Base-by-base conservation (phyloP, 2,113 vertebrate genomes). In the Bombycilla garrulus region DNA sequence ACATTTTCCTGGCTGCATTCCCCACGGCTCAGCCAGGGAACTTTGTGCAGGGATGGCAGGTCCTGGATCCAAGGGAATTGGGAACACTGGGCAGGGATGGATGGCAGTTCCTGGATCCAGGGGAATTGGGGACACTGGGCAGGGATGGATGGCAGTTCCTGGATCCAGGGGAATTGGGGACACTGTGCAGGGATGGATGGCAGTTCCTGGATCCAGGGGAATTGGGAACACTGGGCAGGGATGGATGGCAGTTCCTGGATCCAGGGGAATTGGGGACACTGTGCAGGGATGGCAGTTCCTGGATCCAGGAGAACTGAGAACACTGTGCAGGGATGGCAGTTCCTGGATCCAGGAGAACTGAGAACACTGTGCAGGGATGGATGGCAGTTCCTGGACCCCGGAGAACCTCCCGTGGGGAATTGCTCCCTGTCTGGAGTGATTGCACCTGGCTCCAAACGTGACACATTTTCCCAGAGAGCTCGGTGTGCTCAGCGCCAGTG, bases 11-110 rank as follows among this genome's bases (percentile, higher is more conserved):
- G 19, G 60, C 84, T 47, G 23, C 24, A 5, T 28, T 54, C 21
- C 44, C 35, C 1, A 1, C 23, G 20, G 22, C 61, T 81, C 47
- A 50, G 36, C 47, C 67, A 25, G 0, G 0, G 35, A 51, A 15
- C 23, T n/a, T 5, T 21, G 31, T 38, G 60, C 15, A 58, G 81
- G 29, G 31, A 13, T 62, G 45, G 23, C 45, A 44, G 29, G 2
- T 29, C 60, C 11, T 3, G 12, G 20, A 26, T 9, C 19, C 3
- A 1, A 13, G 23, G 81, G 38, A 25, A 9, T 40, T 35, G 38
- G 12, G 38, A 38, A 38, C 38, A 38, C 38, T 38, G 38, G 9
- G 42, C 42, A 42, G 42, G 42, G 42, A 42, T 15, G 42, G 42
- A 42, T 15, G 42, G 42, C 42, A 42, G 42, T 42, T 42, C 42